Percentiles rank a stretch among this genome's conserved stretches.
These are phyloP conservation scores for Carcharodon carcharias DNA, from an alignment of 2,797 vertebrate genomes.

Conservation along the genomic window DNA sequence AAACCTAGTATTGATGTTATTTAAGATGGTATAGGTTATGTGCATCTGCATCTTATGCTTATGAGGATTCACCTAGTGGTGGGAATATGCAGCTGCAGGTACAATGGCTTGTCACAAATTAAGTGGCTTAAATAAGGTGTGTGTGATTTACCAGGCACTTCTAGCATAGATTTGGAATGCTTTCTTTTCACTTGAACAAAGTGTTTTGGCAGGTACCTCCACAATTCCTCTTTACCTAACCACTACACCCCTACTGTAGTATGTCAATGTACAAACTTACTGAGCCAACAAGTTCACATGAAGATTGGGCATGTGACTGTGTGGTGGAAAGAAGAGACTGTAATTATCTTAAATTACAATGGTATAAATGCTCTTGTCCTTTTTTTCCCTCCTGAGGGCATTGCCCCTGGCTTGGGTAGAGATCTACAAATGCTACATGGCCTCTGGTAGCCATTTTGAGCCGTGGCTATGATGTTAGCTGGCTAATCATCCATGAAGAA, in stretches of 20 bases:
- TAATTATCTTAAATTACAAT: not conserved
- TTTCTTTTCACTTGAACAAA: not conserved
- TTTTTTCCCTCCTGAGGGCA: not conserved
- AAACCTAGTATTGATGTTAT: not conserved
- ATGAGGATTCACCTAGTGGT: not conserved
- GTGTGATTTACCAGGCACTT: too few relatives aligned
- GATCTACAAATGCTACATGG: not conserved
- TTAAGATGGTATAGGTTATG: not conserved
- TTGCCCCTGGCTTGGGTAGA: not conserved
- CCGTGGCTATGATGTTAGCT: not conserved
- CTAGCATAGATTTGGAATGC: not conserved
- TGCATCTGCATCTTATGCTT: not conserved
- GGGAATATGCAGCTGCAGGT: not conserved
- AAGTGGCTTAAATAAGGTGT: not conserved
- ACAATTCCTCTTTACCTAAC: not conserved
- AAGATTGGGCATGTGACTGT: not conserved
- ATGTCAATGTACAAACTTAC: too few relatives aligned
- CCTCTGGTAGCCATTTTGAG: not conserved
- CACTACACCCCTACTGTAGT: not conserved
- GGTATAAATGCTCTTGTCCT: not conserved
- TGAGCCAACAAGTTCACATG: not conserved
- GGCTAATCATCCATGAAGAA: not conserved
- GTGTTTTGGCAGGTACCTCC: not conserved
- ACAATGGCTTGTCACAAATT: not conserved
- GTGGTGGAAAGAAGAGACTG: not conserved